These are phyloP conservation scores for Lepus americanus DNA, from an alignment of 2,113 vertebrate genomes.

Conservation along the genomic window DNA sequence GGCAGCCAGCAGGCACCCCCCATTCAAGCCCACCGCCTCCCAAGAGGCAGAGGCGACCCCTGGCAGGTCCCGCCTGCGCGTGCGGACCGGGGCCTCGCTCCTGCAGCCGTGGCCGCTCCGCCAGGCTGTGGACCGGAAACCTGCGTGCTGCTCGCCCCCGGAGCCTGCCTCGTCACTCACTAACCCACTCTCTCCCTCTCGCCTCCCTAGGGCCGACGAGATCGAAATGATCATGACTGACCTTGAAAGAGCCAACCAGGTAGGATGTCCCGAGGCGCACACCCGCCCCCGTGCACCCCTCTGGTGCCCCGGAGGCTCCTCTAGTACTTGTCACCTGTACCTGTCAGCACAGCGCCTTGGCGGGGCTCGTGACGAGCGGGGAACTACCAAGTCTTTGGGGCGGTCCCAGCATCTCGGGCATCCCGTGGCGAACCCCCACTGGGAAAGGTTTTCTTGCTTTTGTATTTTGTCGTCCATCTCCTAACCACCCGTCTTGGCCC, in stretches of 20 bases:
- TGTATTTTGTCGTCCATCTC: neutral
- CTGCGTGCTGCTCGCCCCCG: neutral
- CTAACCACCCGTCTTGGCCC: accelerated
- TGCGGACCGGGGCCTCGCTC: neutral
- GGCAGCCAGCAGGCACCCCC: too few species aligned
- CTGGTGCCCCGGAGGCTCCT: neutral
- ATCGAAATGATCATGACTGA: constrained; percentile 99
- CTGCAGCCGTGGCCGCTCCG: too few species aligned
- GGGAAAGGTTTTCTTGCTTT: neutral
- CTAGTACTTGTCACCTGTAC: neutral
- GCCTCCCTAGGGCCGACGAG: constrained; percentile 94
- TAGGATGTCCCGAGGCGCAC: constrained; percentile 82
- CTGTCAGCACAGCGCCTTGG: accelerated
- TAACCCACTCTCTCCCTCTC: constrained; percentile 69
- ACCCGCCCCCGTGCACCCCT: neutral
- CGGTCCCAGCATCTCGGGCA: neutral
- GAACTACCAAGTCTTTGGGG: neutral
- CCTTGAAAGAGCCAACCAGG: constrained; percentile 99
- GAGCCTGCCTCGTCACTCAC: neutral
- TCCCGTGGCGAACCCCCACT: accelerated
- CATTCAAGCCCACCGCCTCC: neutral
- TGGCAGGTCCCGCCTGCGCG: neutral
- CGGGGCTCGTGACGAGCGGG: neutral
- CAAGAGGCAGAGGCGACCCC: accelerated
- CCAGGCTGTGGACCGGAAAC: neutral